phyloP scores from a whole-genome alignment of 2,888 invertebrate species.

The Agrochola circellaris region DNA sequence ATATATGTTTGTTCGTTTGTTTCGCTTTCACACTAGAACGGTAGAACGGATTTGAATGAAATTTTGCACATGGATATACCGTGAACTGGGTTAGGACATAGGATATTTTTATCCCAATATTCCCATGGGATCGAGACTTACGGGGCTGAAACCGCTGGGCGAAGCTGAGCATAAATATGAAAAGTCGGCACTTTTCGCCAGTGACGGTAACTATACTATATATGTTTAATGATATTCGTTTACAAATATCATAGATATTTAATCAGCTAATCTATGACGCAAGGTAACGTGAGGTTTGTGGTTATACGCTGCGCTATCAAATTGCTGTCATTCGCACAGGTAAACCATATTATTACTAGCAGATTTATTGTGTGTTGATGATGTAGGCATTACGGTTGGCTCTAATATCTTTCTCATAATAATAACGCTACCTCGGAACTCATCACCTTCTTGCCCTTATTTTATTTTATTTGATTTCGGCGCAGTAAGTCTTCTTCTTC shows the following conservation, averaged over 20 bases:
- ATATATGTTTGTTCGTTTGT: no score
- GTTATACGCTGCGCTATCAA: constrained; percentile 28
- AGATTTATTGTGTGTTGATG: background rate
- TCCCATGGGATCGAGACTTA: no score
- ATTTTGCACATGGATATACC: no score
- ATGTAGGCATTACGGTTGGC: background rate
- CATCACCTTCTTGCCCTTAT: background rate
- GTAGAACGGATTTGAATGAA: no score
- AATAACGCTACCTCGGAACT: background rate
- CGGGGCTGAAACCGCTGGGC: no score
- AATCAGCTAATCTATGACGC: constrained; percentile 27
- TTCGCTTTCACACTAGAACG: no score
- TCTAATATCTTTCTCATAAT: background rate
- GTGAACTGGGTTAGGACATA: no score
- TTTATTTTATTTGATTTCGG: background rate
- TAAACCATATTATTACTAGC: background rate
- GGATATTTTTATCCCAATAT: no score
- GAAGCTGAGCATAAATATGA: background rate
- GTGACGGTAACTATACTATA: background rate
- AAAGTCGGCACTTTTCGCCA: background rate
- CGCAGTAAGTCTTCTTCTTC: no score
- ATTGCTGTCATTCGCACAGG: constrained; percentile 8
- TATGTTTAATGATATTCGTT: background rate
- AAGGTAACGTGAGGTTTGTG: constrained; percentile 34
- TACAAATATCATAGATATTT: background rate